Conservation (phyloP, 2,113 vertebrate species). For the Labeo rohita region DNA sequence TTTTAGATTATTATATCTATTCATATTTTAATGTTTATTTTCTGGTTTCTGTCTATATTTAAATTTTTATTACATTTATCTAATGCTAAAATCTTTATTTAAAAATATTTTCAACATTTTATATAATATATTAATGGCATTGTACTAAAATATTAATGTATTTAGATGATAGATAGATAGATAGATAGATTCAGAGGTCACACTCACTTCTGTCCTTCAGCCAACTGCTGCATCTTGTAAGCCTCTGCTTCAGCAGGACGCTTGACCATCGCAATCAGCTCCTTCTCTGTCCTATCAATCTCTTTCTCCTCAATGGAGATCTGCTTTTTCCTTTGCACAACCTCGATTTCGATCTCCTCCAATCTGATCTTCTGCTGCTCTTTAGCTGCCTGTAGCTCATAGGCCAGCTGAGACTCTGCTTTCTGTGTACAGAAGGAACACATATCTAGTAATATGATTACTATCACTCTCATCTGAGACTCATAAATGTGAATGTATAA, state of each 20-base stretch:
- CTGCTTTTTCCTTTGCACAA: conserved; percentile 92
- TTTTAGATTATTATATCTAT: too few relatives aligned
- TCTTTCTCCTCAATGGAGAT: conserved; percentile 91
- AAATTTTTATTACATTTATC: too few relatives aligned
- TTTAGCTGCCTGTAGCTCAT: conserved; percentile 90
- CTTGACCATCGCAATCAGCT: conserved; percentile 85
- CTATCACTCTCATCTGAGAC: not conserved
- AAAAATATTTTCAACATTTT: too few relatives aligned
- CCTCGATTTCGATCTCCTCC: conserved; percentile 93
- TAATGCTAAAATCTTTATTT: too few relatives aligned
- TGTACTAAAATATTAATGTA: too few relatives aligned
- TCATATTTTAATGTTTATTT: too few relatives aligned
- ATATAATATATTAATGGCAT: too few relatives aligned
- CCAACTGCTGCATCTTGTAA: conserved; percentile 91
- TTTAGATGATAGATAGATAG: too few relatives aligned
- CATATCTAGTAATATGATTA: not conserved
- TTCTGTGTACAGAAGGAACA: conserved; percentile 73
- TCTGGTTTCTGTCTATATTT: too few relatives aligned
- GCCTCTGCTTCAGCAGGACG: conserved; percentile 91
- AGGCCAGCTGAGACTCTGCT: conserved; percentile 91
- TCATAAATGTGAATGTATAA: not conserved
- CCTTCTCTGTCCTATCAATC: conserved; percentile 86
- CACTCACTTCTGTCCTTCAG: conserved; percentile 86
- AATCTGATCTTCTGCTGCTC: conserved; percentile 96
- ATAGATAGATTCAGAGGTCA: too few relatives aligned